Conservation (phyloP, 2,797 vertebrate genomes). For the Pipistrellus pipistrellus region DNA sequence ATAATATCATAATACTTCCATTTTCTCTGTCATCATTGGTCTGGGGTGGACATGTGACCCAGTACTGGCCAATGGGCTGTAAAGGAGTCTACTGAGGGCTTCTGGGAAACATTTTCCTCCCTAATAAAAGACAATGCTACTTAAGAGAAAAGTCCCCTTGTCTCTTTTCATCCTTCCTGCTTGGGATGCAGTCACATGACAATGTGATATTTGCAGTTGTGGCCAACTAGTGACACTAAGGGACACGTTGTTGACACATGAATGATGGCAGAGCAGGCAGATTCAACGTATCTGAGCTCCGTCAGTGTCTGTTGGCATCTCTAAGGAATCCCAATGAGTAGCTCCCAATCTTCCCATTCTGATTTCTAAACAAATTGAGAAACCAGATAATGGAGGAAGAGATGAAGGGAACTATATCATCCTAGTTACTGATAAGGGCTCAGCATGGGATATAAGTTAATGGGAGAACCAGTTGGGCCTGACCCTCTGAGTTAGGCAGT, state of each 20-base stretch:
- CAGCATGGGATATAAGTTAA: neutral
- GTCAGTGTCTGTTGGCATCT: neutral
- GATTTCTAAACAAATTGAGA: conserved; percentile 5
- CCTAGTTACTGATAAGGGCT: neutral
- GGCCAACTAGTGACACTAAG: neutral
- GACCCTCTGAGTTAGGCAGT: neutral
- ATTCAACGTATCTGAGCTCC: neutral
- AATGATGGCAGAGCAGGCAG: neutral
- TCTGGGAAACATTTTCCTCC: conserved; percentile 5
- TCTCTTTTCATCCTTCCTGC: neutral
- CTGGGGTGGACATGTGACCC: neutral
- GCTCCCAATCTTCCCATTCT: neutral
- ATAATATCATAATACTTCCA: neutral
- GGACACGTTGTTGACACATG: neutral
- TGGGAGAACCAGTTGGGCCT: neutral
- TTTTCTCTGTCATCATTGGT: neutral
- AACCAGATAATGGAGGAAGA: neutral
- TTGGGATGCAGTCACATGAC: neutral
- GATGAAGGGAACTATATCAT: neutral
- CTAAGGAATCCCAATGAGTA: neutral
- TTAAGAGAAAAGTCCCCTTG: neutral
- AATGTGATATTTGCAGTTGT: neutral
- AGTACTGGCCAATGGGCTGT: neutral
- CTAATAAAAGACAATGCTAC: neutral
- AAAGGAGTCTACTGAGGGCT: neutral